Conservation (phyloP, 2,797 vertebrate species). For the Xiphophorus birchmanni region DNA sequence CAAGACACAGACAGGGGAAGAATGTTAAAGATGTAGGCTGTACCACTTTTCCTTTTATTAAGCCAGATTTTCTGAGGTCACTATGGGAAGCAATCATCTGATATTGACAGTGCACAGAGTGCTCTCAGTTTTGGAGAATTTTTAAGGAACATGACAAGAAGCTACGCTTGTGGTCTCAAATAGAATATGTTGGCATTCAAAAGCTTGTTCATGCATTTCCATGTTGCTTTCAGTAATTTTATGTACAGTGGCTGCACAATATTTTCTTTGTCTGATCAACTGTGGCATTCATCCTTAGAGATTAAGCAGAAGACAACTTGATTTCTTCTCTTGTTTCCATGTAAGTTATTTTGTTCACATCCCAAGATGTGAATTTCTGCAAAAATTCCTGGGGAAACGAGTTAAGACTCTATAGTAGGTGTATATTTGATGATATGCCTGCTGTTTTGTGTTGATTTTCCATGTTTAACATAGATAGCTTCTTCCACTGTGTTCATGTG, state of each 20-base stretch:
- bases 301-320: background rate
- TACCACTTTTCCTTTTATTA: background rate
- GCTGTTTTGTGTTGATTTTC: background rate
- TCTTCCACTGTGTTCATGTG: background rate
- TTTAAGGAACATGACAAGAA: background rate
- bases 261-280: background rate
- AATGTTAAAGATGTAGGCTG: slow-evolving; percentile 41
- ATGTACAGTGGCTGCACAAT: background rate
- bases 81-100: background rate
- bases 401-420: background rate
- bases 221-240: background rate
- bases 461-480: background rate
- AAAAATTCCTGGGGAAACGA: background rate
- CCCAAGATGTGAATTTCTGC: background rate
- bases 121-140: background rate
- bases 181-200: background rate
- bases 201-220: background rate
- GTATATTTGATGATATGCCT: too few species aligned
- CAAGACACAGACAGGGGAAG: slow-evolving; percentile 36
- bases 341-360: background rate
- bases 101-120: background rate
- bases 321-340: background rate
- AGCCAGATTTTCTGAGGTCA: background rate
- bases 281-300: background rate
- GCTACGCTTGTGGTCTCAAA: background rate